Evolutionary conservation across 53 echinoderm and acorn worm species (phyloP).

Genomic region (Hippasteria phrygiana): DNA sequence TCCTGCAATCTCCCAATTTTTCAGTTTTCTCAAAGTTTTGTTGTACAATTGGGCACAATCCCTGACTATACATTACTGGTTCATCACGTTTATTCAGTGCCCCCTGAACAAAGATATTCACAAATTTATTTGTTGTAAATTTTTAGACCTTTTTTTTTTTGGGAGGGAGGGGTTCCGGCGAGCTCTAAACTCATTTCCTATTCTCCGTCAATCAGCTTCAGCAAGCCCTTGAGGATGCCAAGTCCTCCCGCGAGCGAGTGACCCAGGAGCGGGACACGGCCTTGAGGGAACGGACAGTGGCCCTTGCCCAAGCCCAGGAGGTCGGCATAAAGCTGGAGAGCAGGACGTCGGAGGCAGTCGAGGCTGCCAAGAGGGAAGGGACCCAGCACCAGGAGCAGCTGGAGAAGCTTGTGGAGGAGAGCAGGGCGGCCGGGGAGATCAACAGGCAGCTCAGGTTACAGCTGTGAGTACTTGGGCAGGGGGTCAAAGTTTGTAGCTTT

Average conservation of each 20-base stretch:
- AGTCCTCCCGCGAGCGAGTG: slow-evolving; percentile 66
- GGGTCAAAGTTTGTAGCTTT: not conserved
- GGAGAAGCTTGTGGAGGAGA: slow-evolving; percentile 48
- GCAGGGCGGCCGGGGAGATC: slow-evolving; percentile 69
- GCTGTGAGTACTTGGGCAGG: slow-evolving; percentile 65
- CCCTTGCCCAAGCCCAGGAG: slow-evolving; percentile 87
- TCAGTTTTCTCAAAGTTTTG: no score
- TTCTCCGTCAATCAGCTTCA: slow-evolving; percentile 39
- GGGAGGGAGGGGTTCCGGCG: no score
- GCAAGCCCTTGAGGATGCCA: slow-evolving; percentile 76
- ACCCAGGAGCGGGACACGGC: slow-evolving; percentile 85
- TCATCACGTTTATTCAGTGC: no score
- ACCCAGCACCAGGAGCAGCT: slow-evolving; percentile 73
- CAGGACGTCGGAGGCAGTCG: slow-evolving; percentile 62
- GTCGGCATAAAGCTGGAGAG: slow-evolving; percentile 81
- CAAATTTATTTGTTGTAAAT: no score
- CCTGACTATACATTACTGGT: no score
- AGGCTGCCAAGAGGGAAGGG: slow-evolving; percentile 71
- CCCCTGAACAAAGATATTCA: no score
- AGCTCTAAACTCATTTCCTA: no score
- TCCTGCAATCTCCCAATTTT: no score
- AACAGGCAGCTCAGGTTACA: slow-evolving; percentile 69
- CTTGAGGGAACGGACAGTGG: slow-evolving; percentile 84
- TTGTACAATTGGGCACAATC: no score
- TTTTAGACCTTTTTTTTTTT: no score